These are phyloP conservation scores for Xestobium rufovillosum DNA, from an alignment of 2,888 invertebrate species.

Conservation along the genomic window DNA sequence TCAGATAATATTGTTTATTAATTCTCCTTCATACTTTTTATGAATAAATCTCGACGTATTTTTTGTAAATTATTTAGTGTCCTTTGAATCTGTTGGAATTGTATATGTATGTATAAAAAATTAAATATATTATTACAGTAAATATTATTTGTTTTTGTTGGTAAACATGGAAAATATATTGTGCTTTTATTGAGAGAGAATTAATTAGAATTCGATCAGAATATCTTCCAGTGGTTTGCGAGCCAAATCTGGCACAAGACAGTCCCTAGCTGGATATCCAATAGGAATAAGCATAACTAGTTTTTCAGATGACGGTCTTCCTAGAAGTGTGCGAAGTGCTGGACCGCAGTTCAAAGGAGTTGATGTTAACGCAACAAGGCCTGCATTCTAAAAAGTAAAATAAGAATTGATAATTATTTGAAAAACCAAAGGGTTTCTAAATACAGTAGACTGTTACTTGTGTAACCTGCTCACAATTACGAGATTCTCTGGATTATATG, in stretches of 20 bases:
- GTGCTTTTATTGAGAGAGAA: too few relatives aligned
- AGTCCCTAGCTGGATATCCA: constrained; percentile 72
- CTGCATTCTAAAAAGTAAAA: constrained; percentile 60
- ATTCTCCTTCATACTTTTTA: too few relatives aligned
- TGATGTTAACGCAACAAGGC: constrained; percentile 77
- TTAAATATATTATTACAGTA: constrained; percentile 10
- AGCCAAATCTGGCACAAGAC: constrained; percentile 67
- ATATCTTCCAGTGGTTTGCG: constrained; percentile 70
- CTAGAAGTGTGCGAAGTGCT: constrained; percentile 63
- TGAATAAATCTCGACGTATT: too few relatives aligned
- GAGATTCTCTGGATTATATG: too few relatives aligned
- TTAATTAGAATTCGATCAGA: constrained; percentile 52
- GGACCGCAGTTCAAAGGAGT: constrained; percentile 89
- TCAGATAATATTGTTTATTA: too few relatives aligned
- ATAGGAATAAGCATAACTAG: constrained; percentile 75
- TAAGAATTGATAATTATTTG: constrained; percentile 4
- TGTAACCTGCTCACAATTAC: too few relatives aligned
- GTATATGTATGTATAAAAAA: constrained; percentile 33
- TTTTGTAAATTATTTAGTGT: too few relatives aligned
- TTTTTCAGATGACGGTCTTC: constrained; percentile 75
- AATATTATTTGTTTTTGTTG: neutral
- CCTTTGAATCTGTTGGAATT: constrained; percentile 21
- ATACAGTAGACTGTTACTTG: too few relatives aligned
- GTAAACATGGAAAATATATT: too few relatives aligned
- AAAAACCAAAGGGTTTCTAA: too few relatives aligned